phyloP scores from a whole-genome alignment of 2,888 invertebrate species.

The Acanthosepion esculentum region DNA sequence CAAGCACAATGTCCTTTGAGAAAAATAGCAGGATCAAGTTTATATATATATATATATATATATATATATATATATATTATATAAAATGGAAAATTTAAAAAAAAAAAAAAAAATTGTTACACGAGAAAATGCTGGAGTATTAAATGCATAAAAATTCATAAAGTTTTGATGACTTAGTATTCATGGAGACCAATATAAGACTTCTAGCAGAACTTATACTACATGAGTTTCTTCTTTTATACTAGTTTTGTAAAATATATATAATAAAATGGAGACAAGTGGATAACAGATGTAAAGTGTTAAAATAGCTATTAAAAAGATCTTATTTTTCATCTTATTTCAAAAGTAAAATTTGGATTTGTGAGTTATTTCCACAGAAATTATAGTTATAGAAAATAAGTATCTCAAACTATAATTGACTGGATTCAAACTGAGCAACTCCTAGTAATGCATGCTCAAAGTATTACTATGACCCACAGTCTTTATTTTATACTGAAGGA shows the following conservation, averaged over 20 bases:
- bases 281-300: neutral
- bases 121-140: neutral
- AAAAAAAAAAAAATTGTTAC: neutral
- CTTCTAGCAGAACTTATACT: neutral
- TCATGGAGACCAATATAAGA: neutral
- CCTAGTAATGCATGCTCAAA: neutral
- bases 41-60: neutral
- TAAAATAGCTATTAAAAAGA: neutral
- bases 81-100: neutral
- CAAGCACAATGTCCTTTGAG: neutral
- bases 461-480: neutral
- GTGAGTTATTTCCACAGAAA: neutral
- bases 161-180: neutral
- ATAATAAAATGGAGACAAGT: neutral
- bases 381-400: neutral
- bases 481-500: neutral
- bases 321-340: neutral
- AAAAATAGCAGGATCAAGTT: neutral
- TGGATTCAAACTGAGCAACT: neutral
- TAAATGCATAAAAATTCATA: neutral
- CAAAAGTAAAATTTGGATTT: neutral
- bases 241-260: neutral
- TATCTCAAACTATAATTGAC: neutral
- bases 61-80: neutral
- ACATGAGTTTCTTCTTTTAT: neutral